Evolutionary conservation across 2,113 vertebrate species (phyloP).

Genomic region (Nannospalax galili): DNA sequence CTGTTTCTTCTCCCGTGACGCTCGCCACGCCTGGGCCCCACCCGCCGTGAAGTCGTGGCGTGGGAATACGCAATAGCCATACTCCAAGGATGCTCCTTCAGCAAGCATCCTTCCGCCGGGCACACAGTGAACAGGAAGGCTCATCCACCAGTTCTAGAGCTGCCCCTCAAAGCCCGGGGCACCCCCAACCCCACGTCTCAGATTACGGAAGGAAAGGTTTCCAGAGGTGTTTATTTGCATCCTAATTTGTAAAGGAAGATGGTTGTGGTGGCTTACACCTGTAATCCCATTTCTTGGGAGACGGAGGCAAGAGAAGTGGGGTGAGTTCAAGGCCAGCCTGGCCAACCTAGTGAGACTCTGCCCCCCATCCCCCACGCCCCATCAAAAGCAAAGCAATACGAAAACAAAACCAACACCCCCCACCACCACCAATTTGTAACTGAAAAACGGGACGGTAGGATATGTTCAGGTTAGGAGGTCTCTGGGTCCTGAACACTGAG

Average conservation of each 20-base stretch:
- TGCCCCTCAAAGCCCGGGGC: neutral
- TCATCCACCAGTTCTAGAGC: neutral
- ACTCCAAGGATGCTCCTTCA: neutral
- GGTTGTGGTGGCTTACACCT: neutral
- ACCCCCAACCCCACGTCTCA: neutral
- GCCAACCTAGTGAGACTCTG: neutral
- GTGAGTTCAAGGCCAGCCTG: neutral
- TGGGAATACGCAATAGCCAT: neutral
- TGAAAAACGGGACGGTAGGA: neutral
- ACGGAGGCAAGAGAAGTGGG: neutral
- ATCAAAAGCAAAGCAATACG: neutral
- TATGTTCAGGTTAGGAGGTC: neutral
- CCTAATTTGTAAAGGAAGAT: neutral
- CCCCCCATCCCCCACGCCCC: neutral
- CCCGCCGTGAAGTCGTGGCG: neutral
- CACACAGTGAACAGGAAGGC: neutral
- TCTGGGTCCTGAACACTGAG: too few relatives aligned
- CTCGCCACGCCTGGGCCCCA: neutral
- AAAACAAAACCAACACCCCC: neutral
- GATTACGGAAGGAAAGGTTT: neutral
- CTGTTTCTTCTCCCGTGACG: neutral
- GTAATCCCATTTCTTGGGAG: neutral
- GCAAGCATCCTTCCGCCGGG: rapidly evolving
- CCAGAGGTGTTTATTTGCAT: neutral
- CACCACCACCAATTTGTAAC: neutral